Evolutionary conservation across 2,888 invertebrate genomes (phyloP).

Genomic region (Lithophane leautieri): DNA sequence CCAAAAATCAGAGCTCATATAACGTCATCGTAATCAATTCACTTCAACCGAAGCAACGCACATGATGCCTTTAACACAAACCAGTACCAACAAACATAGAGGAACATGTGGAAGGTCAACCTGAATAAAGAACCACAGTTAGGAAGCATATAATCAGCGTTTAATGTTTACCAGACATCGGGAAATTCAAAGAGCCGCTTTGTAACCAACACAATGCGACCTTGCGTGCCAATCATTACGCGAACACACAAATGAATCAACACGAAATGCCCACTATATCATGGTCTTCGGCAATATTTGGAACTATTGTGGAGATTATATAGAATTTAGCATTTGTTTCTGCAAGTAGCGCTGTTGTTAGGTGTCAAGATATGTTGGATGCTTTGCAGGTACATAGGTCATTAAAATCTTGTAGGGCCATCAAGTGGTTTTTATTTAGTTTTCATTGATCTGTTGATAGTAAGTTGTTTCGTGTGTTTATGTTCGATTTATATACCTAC

Average conservation of each 20-base stretch:
- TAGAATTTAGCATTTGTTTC: conserved; percentile 19
- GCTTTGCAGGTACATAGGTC: background rate
- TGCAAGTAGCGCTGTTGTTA: conserved; percentile 5
- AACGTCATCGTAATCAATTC: background rate
- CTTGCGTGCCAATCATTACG: conserved; percentile 60
- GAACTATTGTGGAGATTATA: conserved; percentile 3
- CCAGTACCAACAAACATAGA: conserved; percentile 2
- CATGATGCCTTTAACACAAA: background rate
- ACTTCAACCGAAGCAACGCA: background rate
- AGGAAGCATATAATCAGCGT: conserved; percentile 36
- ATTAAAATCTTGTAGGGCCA: conserved; percentile 30
- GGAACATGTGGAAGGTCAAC: conserved; percentile 50
- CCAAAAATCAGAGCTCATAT: background rate
- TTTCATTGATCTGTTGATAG: conserved; percentile 26
- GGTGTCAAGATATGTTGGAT: conserved; percentile 27
- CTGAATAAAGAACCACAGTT: conserved; percentile 46
- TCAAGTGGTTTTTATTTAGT: conserved; percentile 33
- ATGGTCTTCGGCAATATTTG: background rate
- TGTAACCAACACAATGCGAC: conserved; percentile 51
- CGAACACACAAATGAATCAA: conserved; percentile 45
- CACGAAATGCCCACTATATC: conserved; percentile 1
- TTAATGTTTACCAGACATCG: conserved; percentile 58
- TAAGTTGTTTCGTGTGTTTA: background rate
- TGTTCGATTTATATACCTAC: background rate
- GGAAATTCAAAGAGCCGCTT: conserved; percentile 52